Evolutionary conservation across 1,140 invertebrate species (phyloP).

Genomic region (Drosophila ambigua): DNA sequence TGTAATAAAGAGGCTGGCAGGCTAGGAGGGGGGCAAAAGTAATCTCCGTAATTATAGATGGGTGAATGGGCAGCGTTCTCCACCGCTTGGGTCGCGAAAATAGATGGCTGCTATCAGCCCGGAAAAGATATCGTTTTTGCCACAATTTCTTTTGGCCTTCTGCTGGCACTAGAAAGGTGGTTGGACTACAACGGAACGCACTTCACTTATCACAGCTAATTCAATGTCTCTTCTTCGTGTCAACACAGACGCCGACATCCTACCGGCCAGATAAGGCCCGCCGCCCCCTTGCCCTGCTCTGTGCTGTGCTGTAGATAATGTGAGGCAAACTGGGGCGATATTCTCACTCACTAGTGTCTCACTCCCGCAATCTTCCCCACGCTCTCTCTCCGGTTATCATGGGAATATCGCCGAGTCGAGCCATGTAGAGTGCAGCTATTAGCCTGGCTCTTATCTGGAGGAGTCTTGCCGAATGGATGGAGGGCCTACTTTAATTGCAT

Average conservation of each 20-base stretch:
- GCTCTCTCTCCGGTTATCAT: conserved; percentile 18
- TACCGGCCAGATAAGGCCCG: conserved; percentile 17
- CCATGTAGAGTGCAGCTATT: conserved; percentile 36
- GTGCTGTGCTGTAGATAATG: conserved; percentile 31
- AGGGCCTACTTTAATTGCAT: conserved; percentile 59
- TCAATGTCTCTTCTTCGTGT: conserved; percentile 9
- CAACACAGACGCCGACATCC: conserved; percentile 20
- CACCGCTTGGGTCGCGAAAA: too few relatives aligned
- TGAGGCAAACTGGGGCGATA: conserved; percentile 1
- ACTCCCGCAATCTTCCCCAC: too few relatives aligned
- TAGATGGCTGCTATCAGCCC: too few relatives aligned
- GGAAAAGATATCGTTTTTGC: too few relatives aligned
- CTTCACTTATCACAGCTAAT: background rate
- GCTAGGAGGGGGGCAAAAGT: background rate
- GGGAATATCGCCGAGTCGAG: conserved; percentile 17
- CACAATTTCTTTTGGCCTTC: background rate
- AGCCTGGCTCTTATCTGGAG: conserved; percentile 25
- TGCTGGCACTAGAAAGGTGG: background rate
- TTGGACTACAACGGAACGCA: background rate
- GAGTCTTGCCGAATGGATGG: conserved; percentile 37
- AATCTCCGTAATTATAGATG: conserved; percentile 1
- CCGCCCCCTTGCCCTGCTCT: too few relatives aligned
- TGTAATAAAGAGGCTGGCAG: conserved; percentile 6
- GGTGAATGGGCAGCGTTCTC: background rate
- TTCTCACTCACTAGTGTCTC: too few relatives aligned